These are phyloP conservation scores for Notolepis coatsorum DNA, from an alignment of 2,797 vertebrate genomes.

Conservation along the genomic window DNA sequence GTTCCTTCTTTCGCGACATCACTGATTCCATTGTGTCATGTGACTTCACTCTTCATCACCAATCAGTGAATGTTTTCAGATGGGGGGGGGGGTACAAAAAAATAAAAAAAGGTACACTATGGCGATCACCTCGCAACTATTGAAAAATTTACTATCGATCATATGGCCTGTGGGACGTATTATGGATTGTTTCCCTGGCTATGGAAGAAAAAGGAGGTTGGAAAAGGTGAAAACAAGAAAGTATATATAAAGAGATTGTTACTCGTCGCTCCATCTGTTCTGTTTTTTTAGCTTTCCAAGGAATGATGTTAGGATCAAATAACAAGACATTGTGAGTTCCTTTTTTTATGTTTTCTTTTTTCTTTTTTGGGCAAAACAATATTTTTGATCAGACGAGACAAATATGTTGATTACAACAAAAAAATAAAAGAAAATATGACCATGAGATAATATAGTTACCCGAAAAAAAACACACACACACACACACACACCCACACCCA, in stretches of 20 bases:
- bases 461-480: slow-evolving; percentile 40
- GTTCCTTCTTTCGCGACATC: slow-evolving; percentile 49
- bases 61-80: slow-evolving; percentile 45
- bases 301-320: slow-evolving; percentile 60
- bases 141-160: no score
- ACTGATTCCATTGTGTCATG: slow-evolving; percentile 59
- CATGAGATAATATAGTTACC: slow-evolving; percentile 27
- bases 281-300: slow-evolving; percentile 66
- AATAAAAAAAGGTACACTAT: not conserved
- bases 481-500: slow-evolving; percentile 22
- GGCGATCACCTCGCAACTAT: slow-evolving; percentile 14
- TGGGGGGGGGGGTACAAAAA: slow-evolving; percentile 20
- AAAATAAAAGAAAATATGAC: slow-evolving; percentile 30
- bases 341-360: no score
- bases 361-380: slow-evolving; percentile 30
- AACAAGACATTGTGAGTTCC: slow-evolving; percentile 40
- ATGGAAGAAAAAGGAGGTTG: slow-evolving; percentile 31
- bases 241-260: slow-evolving; percentile 69
- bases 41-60: slow-evolving; percentile 52
- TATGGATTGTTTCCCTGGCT: slow-evolving; percentile 34
- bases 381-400: slow-evolving; percentile 40
- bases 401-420: slow-evolving; percentile 35
- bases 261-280: slow-evolving; percentile 76
- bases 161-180: no score
- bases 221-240: slow-evolving; percentile 54